Conservation (phyloP, 2,113 vertebrate species). For the Callaeas wilsoni region DNA sequence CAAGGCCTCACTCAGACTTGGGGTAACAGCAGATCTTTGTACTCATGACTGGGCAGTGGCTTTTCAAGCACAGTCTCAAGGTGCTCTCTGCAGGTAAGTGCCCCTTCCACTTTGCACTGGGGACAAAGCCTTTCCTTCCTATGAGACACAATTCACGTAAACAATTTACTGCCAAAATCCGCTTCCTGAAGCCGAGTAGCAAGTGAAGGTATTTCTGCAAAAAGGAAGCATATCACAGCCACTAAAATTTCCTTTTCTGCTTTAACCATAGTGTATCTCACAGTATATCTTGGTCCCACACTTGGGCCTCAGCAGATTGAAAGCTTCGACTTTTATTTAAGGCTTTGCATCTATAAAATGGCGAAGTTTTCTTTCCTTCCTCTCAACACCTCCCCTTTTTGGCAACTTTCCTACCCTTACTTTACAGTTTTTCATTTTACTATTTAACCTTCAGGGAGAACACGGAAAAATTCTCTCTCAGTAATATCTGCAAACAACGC, state of each 20-base stretch:
- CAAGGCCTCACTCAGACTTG: neutral
- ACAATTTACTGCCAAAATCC: neutral
- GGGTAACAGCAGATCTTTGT: neutral
- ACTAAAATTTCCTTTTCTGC: neutral
- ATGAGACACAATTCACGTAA: neutral
- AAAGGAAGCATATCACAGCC: neutral
- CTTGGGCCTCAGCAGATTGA: neutral
- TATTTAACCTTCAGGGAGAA: slow-evolving; percentile 27
- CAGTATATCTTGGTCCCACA: neutral
- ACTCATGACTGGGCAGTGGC: neutral
- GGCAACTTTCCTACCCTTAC: slow-evolving; percentile 36
- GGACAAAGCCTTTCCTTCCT: neutral
- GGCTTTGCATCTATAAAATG: neutral
- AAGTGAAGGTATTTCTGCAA: neutral
- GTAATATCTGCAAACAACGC: slow-evolving; percentile 1
- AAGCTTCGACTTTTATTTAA: slow-evolving; percentile 37
- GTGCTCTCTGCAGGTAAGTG: neutral
- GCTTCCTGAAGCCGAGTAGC: neutral
- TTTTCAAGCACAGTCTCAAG: neutral
- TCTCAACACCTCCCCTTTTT: slow-evolving; percentile 28
- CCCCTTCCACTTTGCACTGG: neutral
- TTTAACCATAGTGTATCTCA: neutral
- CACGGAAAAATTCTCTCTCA: neutral
- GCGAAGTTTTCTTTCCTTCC: neutral
- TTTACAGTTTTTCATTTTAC: slow-evolving; percentile 12